These are phyloP conservation scores for Cheiracanthium punctorium DNA, from an alignment of 2,888 invertebrate species.

Conservation along the genomic window DNA sequence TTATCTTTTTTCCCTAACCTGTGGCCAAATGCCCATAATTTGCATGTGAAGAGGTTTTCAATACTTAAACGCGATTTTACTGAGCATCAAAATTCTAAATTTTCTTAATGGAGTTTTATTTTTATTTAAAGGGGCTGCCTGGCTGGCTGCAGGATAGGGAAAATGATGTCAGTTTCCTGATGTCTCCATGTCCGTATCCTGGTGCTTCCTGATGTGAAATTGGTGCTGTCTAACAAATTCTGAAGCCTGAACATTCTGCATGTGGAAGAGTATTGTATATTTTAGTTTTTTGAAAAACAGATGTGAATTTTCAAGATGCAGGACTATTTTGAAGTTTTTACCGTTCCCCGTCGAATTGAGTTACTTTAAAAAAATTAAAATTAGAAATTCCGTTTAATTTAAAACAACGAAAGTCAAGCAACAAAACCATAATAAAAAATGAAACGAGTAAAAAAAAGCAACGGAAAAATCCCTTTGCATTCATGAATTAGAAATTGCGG, in stretches of 20 bases:
- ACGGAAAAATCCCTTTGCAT: no score
- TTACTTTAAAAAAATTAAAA: no score
- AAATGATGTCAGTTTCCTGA: slow-evolving; percentile 38
- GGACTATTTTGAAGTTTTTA: no score
- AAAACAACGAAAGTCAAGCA: no score
- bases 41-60: neutral
- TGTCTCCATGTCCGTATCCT: neutral
- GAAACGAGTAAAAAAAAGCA: no score
- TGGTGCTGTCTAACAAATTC: neutral
- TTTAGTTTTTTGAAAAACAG: no score
- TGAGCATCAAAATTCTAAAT: neutral
- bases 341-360: no score
- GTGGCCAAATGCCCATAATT: slow-evolving; percentile 53
- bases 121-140: slow-evolving; percentile 64
- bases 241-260: neutral
- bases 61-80: neutral
- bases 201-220: neutral
- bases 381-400: no score
- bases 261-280: no score
- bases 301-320: no score
- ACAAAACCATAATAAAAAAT: no score
- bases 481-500: no score
- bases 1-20: slow-evolving; percentile 68
- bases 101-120: slow-evolving; percentile 56
- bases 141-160: slow-evolving; percentile 66